These are phyloP conservation scores for Cheiracanthium punctorium DNA, from an alignment of 2,888 invertebrate genomes.

Conservation along the genomic window DNA sequence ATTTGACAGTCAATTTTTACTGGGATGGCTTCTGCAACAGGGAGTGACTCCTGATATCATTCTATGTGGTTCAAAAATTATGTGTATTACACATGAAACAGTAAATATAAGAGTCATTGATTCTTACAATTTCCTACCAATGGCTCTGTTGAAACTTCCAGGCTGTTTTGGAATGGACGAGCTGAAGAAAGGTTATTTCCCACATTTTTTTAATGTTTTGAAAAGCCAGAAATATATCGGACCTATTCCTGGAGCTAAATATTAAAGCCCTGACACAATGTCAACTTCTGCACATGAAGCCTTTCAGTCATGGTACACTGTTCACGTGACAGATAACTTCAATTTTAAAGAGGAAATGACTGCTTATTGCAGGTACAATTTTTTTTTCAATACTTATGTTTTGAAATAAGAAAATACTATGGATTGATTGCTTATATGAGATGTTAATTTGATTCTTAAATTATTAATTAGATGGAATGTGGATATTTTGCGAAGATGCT, in stretches of 20 bases:
- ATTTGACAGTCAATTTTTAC: too few species aligned
- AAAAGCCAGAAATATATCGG: not conserved
- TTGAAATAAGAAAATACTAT: too few species aligned
- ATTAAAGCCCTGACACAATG: slow-evolving; percentile 20
- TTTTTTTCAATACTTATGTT: not conserved
- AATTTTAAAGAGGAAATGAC: not conserved
- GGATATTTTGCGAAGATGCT: slow-evolving; percentile 1
- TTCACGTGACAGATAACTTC: not conserved
- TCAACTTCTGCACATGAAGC: not conserved
- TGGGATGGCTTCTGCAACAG: too few species aligned
- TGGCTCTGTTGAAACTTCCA: slow-evolving; percentile 22
- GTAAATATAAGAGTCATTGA: slow-evolving; percentile 23
- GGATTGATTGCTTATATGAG: too few species aligned
- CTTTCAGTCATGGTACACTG: not conserved
- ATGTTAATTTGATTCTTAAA: too few species aligned
- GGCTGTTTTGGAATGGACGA: not conserved
- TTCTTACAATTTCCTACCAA: too few species aligned
- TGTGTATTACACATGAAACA: not conserved
- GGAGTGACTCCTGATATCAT: too few species aligned
- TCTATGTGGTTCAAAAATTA: not conserved
- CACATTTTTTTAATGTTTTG: not conserved
- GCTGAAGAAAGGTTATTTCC: too few species aligned
- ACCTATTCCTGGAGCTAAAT: not conserved
- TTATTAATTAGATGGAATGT: slow-evolving; percentile 14
- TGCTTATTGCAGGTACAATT: not conserved